These are phyloP conservation scores for Isichthys henryi DNA, from an alignment of 2,113 vertebrate genomes.

Conservation along the genomic window DNA sequence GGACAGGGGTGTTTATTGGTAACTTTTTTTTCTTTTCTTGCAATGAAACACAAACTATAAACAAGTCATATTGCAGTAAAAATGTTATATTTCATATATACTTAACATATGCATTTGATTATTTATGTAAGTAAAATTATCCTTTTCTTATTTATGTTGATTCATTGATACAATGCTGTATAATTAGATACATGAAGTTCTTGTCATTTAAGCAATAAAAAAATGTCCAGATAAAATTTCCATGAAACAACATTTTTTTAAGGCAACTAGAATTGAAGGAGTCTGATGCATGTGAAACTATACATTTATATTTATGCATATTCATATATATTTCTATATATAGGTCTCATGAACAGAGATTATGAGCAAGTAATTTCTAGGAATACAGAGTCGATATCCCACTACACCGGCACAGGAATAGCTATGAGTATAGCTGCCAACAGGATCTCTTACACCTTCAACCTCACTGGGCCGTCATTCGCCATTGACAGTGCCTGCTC, in stretches of 20 bases:
- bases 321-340: conserved; percentile 58
- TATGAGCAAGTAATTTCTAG: conserved; percentile 69
- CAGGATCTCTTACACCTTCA: conserved; percentile 72
- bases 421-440: conserved; percentile 72
- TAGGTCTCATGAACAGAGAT: conserved; percentile 77
- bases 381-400: conserved; percentile 68
- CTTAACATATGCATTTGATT: background rate
- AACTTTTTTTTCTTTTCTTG: background rate
- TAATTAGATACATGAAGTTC: background rate
- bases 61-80: background rate
- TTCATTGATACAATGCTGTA: background rate
- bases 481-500: conserved; percentile 73
- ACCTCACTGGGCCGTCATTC: conserved; percentile 75
- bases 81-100: background rate
- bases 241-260: background rate
- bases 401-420: conserved; percentile 70
- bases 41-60: background rate
- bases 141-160: background rate
- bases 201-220: background rate
- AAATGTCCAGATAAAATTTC: background rate
- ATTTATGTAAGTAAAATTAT: background rate
- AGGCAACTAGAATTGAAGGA: background rate
- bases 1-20: conserved; percentile 65
- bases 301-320: conserved; percentile 62
- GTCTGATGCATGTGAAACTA: background rate